These are phyloP conservation scores for Pristionchus mayeri DNA, from an alignment of 2,888 invertebrate genomes.

Conservation along the genomic window DNA sequence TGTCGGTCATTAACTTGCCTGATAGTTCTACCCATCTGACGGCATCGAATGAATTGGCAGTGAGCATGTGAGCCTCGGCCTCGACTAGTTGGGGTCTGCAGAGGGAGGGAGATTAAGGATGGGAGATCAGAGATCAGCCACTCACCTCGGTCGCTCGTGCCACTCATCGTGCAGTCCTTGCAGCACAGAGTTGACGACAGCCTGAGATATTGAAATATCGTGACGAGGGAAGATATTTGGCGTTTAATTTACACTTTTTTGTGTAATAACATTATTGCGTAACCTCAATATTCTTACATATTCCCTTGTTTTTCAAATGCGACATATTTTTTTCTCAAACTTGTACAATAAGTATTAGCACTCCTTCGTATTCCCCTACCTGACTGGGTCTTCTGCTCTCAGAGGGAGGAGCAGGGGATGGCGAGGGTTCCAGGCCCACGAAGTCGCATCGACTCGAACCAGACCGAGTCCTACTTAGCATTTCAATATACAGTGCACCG, in stretches of 20 bases:
- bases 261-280: no score
- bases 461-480: slow-evolving; percentile 3
- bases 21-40: slow-evolving; percentile 34
- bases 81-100: slow-evolving; percentile 14
- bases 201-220: no score
- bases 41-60: slow-evolving; percentile 17
- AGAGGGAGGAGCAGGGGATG: neutral
- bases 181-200: slow-evolving; percentile 37
- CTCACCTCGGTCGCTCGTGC: slow-evolving; percentile 46
- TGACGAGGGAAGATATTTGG: no score
- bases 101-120: neutral
- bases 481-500: no score
- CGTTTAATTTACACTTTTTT: no score
- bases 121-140: neutral
- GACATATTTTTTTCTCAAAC: no score
- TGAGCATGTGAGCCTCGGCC: slow-evolving; percentile 24
- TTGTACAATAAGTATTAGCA: no score
- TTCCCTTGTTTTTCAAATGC: no score
- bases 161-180: slow-evolving; percentile 49
- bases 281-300: no score
- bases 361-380: slow-evolving; percentile 9
- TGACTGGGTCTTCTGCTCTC: slow-evolving; percentile 43
- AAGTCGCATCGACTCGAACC: slow-evolving; percentile 55
- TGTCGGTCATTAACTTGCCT: no score
- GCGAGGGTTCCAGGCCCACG: slow-evolving; percentile 52